Evolutionary conservation across 2,888 invertebrate genomes (phyloP).

Genomic region (Callyntrura guangdongensis): DNA sequence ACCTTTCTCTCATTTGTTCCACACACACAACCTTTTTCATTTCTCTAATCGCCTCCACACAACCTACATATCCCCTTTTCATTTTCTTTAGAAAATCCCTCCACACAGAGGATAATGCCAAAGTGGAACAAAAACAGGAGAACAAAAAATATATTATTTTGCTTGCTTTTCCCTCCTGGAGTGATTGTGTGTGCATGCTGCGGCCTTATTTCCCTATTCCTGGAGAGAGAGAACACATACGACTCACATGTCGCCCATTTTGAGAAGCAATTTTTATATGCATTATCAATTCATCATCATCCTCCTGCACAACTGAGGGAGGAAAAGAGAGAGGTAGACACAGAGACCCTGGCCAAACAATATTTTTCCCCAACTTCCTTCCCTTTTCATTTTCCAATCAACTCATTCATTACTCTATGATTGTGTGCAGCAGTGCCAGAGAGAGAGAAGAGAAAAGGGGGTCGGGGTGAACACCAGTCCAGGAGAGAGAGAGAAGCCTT

Average conservation of each 20-base stretch:
- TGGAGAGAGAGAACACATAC: neutral
- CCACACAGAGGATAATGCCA: too few relatives aligned
- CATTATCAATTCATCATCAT: slow-evolving; percentile 57
- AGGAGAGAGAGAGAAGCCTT: neutral
- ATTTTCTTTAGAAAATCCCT: slow-evolving; percentile 30
- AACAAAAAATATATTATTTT: neutral
- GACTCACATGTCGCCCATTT: too few relatives aligned
- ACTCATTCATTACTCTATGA: slow-evolving; percentile 62
- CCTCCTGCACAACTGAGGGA: too few relatives aligned
- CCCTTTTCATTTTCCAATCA: slow-evolving; percentile 57
- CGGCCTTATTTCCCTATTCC: neutral
- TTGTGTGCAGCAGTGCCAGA: neutral
- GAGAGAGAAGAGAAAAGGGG: neutral
- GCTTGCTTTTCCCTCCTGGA: neutral
- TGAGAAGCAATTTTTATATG: slow-evolving; percentile 6
- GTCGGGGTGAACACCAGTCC: neutral
- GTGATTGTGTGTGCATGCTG: neutral
- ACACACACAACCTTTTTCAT: slow-evolving; percentile 20
- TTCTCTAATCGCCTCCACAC: slow-evolving; percentile 59
- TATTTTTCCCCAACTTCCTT: slow-evolving; percentile 43
- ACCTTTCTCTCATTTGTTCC: slow-evolving; percentile 1
- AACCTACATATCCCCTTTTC: neutral
- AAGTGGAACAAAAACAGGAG: slow-evolving; percentile 23
- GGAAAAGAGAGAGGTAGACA: too few relatives aligned
- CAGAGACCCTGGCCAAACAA: neutral